Base-by-base conservation (phyloP, 2,888 invertebrate species). In the Caenorhabditis imperialis region DNA sequence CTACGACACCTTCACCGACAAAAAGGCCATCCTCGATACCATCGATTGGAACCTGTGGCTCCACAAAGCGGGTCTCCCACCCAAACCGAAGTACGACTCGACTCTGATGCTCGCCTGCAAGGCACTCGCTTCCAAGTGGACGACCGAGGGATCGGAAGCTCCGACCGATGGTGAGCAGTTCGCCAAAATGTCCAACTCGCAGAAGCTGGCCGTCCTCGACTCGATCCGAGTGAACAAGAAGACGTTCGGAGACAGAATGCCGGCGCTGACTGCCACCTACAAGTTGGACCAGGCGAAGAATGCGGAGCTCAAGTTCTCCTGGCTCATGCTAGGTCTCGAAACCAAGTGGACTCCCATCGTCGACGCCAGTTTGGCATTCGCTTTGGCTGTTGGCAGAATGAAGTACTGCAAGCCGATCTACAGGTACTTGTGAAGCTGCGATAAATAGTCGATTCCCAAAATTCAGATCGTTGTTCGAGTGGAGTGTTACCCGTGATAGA, bases 31-130 rank as follows among this genome's bases (percentile, higher is more conserved):
- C 18, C 88, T 94, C 18, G 90, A 91, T 22, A 85, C 88, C 0
- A 91, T 96, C 5, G 93, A 96, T 87, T 96, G 96, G 95, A 90
- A 94, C 38, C 88, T 91, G 1, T 96, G 96, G 96, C 89, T 96
- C 0, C 90, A 92, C 85, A 90, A 90, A 35, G 92, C 93, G 44
- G 97, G 96, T 58, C 93, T 96, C 93, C 96, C 96, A 0, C 93
- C 93, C 0, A 93, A 93, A 86, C 95, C 95, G 5, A 89, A 92
- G 92, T 79, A 74, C 38, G 80, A 80, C 44, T 70, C 77, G 1
- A 80, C 80, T 10, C 42, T 78, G 51, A 80, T 78, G 74, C 38
- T 53, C 7, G 77, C 73, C 1, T 80, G 80, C 44, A 75, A 75
- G 25, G 60, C 45, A 1, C 67, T 80, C 3, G 71, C 77, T n/a